These are phyloP conservation scores for Solenopsis invicta DNA, from an alignment of 1,140 invertebrate species.

Conservation along the genomic window DNA sequence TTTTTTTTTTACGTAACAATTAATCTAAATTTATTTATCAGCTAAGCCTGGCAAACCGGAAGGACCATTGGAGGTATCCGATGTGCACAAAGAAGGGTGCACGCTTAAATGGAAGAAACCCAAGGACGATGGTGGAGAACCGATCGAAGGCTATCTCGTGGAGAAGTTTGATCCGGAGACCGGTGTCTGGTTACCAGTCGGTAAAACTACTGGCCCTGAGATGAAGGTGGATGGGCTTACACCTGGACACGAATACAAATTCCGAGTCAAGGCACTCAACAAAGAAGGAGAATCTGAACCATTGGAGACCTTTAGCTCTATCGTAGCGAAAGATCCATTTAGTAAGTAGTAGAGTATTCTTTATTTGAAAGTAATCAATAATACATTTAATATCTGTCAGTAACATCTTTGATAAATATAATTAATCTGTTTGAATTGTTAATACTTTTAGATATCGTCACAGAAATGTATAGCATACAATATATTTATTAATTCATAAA, in stretches of 20 bases:
- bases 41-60: conserved; percentile 97
- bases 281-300: conserved; percentile 99
- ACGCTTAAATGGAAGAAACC: conserved; percentile 99
- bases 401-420: background rate
- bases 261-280: conserved; percentile 98
- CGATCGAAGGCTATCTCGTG: conserved; percentile 97
- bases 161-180: conserved; percentile 98
- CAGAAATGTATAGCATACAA: no score
- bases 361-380: background rate
- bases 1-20: background rate
- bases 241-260: conserved; percentile 98
- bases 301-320: conserved; percentile 96
- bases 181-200: conserved; percentile 96
- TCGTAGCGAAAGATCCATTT: conserved; percentile 99
- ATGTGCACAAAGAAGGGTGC: conserved; percentile 97
- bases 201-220: conserved; percentile 93
- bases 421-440: no score
- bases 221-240: conserved; percentile 95
- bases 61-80: conserved; percentile 97
- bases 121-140: conserved; percentile 98
- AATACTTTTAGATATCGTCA: no score
- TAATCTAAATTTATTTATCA: conserved; percentile 79
- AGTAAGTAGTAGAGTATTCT: conserved; percentile 89
- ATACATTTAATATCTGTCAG: background rate
- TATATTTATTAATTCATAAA: background rate